Evolutionary conservation across 1,140 invertebrate species (phyloP), one percentile per base, ranked within the genome.

Genomic region (Eumaeus atala): DNA sequence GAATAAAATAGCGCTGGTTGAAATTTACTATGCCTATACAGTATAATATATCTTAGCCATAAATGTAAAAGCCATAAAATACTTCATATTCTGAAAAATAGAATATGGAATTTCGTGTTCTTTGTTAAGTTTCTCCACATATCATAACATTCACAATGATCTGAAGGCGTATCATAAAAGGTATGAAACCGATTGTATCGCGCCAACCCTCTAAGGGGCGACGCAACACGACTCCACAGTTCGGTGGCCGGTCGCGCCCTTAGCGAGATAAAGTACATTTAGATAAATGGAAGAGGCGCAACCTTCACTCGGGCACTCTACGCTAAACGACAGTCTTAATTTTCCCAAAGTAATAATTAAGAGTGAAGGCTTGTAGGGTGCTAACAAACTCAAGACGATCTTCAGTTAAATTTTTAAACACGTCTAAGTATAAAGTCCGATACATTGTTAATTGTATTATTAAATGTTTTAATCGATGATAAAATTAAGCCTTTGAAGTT

Each of bases 311-410:
- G 73, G 76, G 79, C 74, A 77, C 81, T 86, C 72, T 56, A 61
- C 70, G 59, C 72, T 87, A 84, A 84, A 82, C 84, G 84, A 86
- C 84, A 86, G 74, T 86, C 87, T 88, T 88, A 88, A 88, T 88
- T 88, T 87, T 87, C 76, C 78, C 86, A 88, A 88, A 88, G 87
- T 88, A 88, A 87, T 88, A 88, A 88, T 88, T 88, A 88, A 88
- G 86, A 88, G 84, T 86, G 87, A 88, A 86, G 75, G 74, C 72
- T 76, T 66, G 68, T 69, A 70, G 74, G 77, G 77, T 70, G 65
- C 48, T 33, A 50, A 50, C 48, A 66, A 69, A 70, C 67, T 70
- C 61, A 62, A 58, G 64, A 64, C 56, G 67, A 70, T 64, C 72
- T 72, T 64, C 64, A 62, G 68, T 66, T 87, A 77, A 82, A 87